A percentile compares a stretch with the other conserved stretches of the same genome.
Evolutionary conservation across 2,888 invertebrate genomes (phyloP).

Genomic region (Morpho achilles): DNA sequence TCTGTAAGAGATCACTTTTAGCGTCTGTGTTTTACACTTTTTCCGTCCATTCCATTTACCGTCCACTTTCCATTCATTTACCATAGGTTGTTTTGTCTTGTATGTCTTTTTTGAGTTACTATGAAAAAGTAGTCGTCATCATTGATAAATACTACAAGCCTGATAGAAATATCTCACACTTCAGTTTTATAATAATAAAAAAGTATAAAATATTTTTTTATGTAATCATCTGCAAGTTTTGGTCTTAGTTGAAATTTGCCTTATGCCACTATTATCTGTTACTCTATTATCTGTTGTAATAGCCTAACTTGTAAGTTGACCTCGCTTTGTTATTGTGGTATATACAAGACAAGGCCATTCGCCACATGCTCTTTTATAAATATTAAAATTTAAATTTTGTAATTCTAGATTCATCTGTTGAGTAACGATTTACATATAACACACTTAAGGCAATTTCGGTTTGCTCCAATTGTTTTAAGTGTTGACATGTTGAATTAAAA

Average conservation of each 20-base stretch:
- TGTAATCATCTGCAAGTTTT: conserved; percentile 10
- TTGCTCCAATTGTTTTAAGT: conserved; percentile 2
- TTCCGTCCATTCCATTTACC: no score
- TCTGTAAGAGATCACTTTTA: no score
- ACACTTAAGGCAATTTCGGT: background rate
- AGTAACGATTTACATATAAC: background rate
- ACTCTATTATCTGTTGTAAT: conserved; percentile 20
- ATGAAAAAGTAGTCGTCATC: no score
- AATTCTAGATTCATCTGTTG: conserved; percentile 4
- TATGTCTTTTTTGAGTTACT: no score
- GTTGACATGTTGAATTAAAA: background rate
- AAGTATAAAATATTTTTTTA: background rate
- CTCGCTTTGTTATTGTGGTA: conserved; percentile 58
- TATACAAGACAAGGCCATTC: conserved; percentile 50
- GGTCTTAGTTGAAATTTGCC: conserved; percentile 7
- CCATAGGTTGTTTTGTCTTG: no score
- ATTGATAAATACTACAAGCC: no score
- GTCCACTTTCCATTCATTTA: no score
- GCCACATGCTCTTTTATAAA: conserved; percentile 32
- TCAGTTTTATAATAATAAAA: no score
- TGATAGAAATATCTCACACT: no score
- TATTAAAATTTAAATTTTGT: conserved; percentile 23
- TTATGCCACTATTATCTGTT: conserved; percentile 18
- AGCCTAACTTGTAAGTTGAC: conserved; percentile 31
- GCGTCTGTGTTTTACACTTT: no score